Base-by-base conservation (phyloP, 1,140 invertebrate species). In the Belonocnema kinseyi region DNA sequence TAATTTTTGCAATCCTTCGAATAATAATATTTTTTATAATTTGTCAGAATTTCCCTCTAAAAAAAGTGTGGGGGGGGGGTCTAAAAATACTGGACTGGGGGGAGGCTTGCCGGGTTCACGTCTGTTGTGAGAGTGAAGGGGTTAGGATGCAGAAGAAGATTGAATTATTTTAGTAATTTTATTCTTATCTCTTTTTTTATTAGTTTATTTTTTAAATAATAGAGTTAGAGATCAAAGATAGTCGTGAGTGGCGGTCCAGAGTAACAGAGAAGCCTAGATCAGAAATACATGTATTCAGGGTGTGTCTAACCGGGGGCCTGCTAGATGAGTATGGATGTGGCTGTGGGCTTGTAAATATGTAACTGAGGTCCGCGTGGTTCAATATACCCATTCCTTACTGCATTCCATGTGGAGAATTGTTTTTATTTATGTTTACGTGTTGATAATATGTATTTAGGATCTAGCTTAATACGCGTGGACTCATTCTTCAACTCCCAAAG, bases 301-400 rank as follows among this genome's bases (percentile, higher is more conserved):
- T 66, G 61, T 66, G 61, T 66, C 61, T 66, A 40, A 66, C 61
- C 26, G 61, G 16, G 16, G 61, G 61, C 61, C 46, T 66, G 61
- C 21, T 66, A 66, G 14, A 66, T 66, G 61, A 40, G 26, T 33
- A 66, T 66, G 33, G 16, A 54, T 66, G 61, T 46, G 40, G 2
- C 40, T 46, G 40, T 46, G 40, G 40, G 40, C 10, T 46, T 46
- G 40, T 46, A 10, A 33, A 46, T 46, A 11, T 46, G 40, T 40
- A 66, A 66, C 61, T 66, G 61, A 66, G 61, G 46, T 66, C 61
- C 7, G 7, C 61, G 33, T 46, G 61, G 61, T 66, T 33, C 61
- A 66, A 16, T 46, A 66, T 66, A 46, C 7, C 10, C 10, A 46
- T 33, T 6, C 33, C 61, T 66, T 16, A 16, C 26, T 66, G 26